Evolutionary conservation across 2,797 vertebrate species (phyloP).

Genomic region (Gila robusta): DNA sequence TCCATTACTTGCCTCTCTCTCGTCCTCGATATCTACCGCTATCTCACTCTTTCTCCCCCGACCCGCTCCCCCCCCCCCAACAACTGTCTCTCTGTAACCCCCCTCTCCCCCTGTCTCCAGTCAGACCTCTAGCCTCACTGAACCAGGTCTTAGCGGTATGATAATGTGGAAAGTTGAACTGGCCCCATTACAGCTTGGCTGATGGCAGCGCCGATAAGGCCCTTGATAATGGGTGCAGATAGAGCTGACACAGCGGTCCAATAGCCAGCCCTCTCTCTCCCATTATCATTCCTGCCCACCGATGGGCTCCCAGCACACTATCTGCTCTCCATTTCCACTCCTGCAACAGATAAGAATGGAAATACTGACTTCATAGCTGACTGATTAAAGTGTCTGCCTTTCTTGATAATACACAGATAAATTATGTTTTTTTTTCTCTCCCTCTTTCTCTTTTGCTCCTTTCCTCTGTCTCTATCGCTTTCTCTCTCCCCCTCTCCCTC

Average conservation of each 20-base stretch:
- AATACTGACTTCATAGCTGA: constrained; percentile 99
- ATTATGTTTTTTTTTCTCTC: constrained; percentile 92
- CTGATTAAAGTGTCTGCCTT: constrained; percentile 99
- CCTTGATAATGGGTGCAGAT: constrained; percentile 98
- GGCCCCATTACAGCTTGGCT: constrained; percentile 98
- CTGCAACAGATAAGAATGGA: constrained; percentile 99
- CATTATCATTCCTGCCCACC: constrained; percentile 99
- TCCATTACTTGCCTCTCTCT: constrained; percentile 46
- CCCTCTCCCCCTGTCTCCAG: constrained; percentile 77
- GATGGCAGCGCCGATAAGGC: constrained; percentile 93
- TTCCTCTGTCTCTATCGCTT: constrained; percentile 52
- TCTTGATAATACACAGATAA: constrained; percentile 99
- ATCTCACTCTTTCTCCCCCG: constrained; percentile 59
- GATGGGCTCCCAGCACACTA: constrained; percentile 93
- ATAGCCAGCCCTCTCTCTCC: constrained; percentile 85
- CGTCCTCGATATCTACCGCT: constrained; percentile 65
- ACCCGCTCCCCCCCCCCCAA: constrained; percentile 30
- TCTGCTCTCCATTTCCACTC: constrained; percentile 99
- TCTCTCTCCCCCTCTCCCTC: constrained; percentile 43
- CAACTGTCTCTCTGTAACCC: constrained; percentile 49
- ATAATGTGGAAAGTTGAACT: constrained; percentile 99
- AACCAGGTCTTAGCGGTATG: constrained; percentile 95
- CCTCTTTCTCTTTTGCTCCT: constrained; percentile 50
- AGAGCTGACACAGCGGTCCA: constrained; percentile 92
- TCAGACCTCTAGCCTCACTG: constrained; percentile 87